These are phyloP conservation scores for Oreortyx pictus DNA, from an alignment of 2,797 vertebrate species.

Conservation along the genomic window DNA sequence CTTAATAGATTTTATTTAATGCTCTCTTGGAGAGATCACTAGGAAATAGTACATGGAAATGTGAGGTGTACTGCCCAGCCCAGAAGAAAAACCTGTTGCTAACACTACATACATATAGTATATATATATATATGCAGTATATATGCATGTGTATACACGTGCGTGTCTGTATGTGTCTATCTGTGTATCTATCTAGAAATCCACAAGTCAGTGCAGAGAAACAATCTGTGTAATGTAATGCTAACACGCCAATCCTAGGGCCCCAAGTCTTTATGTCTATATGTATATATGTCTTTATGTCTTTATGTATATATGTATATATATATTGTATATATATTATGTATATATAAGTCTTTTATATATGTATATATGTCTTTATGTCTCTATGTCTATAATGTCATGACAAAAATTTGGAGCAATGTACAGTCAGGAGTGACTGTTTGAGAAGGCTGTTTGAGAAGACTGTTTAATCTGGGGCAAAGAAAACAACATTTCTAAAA, in stretches of 20 bases:
- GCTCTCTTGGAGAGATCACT: neutral
- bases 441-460: neutral
- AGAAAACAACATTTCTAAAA: neutral
- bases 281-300: too few relatives aligned
- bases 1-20: neutral
- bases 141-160: neutral
- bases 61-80: neutral
- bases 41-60: neutral
- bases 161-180: neutral
- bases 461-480: neutral
- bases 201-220: neutral
- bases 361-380: too few relatives aligned
- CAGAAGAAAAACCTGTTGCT: neutral
- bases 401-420: neutral
- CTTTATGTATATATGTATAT: too few relatives aligned
- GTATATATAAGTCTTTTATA: too few relatives aligned
- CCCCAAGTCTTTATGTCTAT: neutral
- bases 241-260: neutral
- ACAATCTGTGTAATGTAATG: neutral
- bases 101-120: neutral
- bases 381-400: too few relatives aligned
- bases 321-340: too few relatives aligned
- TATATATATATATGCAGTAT: neutral
- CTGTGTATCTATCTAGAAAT: neutral
- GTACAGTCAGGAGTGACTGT: neutral